Evolutionary conservation across 2,888 invertebrate genomes (phyloP).

Genomic region (Sicus ferrugineus): DNA sequence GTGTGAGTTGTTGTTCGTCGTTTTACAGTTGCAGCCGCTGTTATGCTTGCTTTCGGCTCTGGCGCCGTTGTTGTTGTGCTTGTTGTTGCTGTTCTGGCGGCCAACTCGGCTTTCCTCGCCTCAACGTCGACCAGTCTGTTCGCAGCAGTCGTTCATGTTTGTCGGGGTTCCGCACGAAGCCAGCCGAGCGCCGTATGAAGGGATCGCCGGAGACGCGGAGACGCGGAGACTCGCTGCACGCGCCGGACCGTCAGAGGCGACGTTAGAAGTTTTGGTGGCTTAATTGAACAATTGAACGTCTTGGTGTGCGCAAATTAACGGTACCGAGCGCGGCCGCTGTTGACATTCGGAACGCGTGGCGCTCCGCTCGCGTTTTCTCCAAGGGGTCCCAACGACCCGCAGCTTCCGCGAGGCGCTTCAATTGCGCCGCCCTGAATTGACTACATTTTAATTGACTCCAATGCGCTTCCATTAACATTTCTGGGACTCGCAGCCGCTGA

Average conservation of each 20-base stretch:
- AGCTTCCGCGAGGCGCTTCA: background rate
- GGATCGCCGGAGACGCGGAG: conserved; percentile 1
- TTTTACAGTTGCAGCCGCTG: conserved; percentile 14
- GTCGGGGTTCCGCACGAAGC: conserved; percentile 27
- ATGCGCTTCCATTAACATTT: conserved; percentile 22
- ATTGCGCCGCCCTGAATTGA: conserved; percentile 1
- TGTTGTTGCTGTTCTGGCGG: conserved; percentile 29
- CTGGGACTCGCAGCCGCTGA: background rate
- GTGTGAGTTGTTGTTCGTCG: background rate
- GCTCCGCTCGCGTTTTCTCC: background rate
- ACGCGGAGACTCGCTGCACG: background rate
- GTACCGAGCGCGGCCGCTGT: too few species aligned
- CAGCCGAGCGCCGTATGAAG: background rate
- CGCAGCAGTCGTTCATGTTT: conserved; percentile 39
- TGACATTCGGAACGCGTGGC: too few species aligned
- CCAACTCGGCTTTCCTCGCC: conserved; percentile 41
- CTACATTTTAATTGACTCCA: conserved; percentile 33
- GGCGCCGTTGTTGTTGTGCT: background rate
- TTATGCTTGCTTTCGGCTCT: conserved; percentile 4
- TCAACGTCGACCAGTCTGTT: conserved; percentile 40
- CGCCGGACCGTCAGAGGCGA: too few species aligned
- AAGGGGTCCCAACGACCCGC: background rate
- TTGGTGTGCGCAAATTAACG: too few species aligned
- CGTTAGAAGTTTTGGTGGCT: too few species aligned
- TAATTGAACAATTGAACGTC: too few species aligned